Evolutionary conservation across 2,797 vertebrate genomes (phyloP).

Genomic region (Propithecus deckenii): DNA sequence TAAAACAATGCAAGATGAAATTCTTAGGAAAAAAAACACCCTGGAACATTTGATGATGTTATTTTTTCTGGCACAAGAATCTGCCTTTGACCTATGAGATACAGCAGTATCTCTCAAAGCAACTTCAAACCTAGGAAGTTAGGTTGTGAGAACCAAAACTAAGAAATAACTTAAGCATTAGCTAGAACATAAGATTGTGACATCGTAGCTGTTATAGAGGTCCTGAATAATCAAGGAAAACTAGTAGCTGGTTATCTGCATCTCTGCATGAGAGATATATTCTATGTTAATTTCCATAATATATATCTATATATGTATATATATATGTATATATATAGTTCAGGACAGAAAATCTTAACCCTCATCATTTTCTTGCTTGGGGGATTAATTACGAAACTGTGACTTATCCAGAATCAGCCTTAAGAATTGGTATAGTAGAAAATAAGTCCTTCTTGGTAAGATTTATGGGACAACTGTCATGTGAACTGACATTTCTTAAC

Average conservation of each 20-base stretch:
- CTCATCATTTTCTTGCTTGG: not conserved
- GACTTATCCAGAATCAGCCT: not conserved
- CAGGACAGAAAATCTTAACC: not conserved
- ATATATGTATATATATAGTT: not conserved
- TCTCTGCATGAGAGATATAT: not conserved
- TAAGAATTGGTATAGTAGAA: not conserved
- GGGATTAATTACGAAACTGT: not conserved
- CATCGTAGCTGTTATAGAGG: not conserved
- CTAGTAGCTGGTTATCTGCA: not conserved
- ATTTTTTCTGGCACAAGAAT: slow-evolving; percentile 7
- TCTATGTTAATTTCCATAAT: not conserved
- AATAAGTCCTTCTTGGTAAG: not conserved
- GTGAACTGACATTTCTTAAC: not conserved
- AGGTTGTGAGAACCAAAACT: not conserved
- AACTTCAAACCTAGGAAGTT: slow-evolving; percentile 33
- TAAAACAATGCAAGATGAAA: slow-evolving; percentile 50
- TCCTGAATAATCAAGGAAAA: not conserved
- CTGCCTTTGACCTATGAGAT: slow-evolving; percentile 8
- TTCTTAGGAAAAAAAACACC: not conserved
- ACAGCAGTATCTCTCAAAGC: not conserved
- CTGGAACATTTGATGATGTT: not conserved
- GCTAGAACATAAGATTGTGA: not conserved
- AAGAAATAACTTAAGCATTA: slow-evolving; percentile 20
- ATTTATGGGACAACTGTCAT: not conserved
- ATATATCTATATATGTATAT: not conserved